Base-by-base conservation (phyloP, 2,888 invertebrate species). In the Callyntrura sp. region DNA sequence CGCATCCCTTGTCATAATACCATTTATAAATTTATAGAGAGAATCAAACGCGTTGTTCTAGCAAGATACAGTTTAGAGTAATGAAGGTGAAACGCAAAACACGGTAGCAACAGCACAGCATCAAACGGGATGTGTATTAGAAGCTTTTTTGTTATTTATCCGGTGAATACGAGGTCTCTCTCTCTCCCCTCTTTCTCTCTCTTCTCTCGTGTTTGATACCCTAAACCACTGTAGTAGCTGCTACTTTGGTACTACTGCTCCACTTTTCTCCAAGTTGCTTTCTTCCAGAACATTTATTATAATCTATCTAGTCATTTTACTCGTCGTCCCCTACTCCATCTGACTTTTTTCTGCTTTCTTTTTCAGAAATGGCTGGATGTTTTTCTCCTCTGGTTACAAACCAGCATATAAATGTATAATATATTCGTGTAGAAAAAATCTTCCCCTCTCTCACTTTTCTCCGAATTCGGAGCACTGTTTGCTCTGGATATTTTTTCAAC, bases 201-300 rank as follows among this genome's bases (percentile, higher is more conserved):
- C 35, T 45, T 51, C 23, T 6, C 4, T 25, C 35, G 57, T n/a
- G n/a, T n/a, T n/a, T n/a, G n/a, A n/a, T n/a, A n/a, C n/a, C n/a
- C n/a, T n/a, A n/a, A n/a, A n/a, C n/a, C n/a, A n/a, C n/a, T n/a
- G n/a, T n/a, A n/a, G n/a, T n/a, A n/a, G n/a, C n/a, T n/a, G n/a
- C n/a, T n/a, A n/a, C n/a, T n/a, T n/a, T n/a, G n/a, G n/a, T n/a
- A n/a, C n/a, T n/a, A n/a, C 28, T 87, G 45, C 62, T 68, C 48
- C 35, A 45, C 62, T 70, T 65, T 73, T 43, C 62, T 57, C 45
- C 28, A 9, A n/a, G n/a, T 48, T 62, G 43, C 23, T 55, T 73
- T 73, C 73, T 70, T 73, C 82, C 57, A 79, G 57, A 25, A 68
- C 79, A 87, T 43, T 68, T 79, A 79, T 48, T 86, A 68, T 79